Conservation (phyloP, 2,888 invertebrate species). For the Psylliodes chrysocephalus region DNA sequence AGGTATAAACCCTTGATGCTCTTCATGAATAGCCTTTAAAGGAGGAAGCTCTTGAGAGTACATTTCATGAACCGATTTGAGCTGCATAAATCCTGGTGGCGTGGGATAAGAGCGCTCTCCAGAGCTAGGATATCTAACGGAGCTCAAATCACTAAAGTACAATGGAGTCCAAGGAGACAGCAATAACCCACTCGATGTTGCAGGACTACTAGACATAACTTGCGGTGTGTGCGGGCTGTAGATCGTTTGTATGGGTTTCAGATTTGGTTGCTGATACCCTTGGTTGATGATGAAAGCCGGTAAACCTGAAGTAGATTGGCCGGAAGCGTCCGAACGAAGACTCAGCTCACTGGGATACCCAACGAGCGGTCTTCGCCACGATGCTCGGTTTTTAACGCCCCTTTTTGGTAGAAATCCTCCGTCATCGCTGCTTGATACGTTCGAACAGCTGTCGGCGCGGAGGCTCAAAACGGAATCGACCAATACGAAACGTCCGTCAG, state of each 20-base stretch:
- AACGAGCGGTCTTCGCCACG: conserved; percentile 74
- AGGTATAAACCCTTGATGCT: conserved; percentile 72
- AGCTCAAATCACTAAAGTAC: conserved; percentile 88
- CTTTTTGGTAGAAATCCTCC: conserved; percentile 82
- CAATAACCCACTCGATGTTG: conserved; percentile 69
- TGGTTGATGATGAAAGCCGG: conserved; percentile 51
- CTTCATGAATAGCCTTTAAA: conserved; percentile 77
- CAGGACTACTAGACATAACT: conserved; percentile 75
- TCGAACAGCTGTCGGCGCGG: conserved; percentile 68
- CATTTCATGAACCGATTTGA: conserved; percentile 73
- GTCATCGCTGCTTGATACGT: conserved; percentile 79
- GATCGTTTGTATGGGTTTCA: conserved; percentile 60
- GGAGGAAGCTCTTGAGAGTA: conserved; percentile 81
- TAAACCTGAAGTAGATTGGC: conserved; percentile 65
- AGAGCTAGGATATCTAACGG: conserved; percentile 83
- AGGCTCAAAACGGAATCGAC: conserved; percentile 67
- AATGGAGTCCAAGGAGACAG: conserved; percentile 77
- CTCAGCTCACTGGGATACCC: conserved; percentile 75
- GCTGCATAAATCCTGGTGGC: conserved; percentile 75
- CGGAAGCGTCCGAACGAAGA: conserved; percentile 69
- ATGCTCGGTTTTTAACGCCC: conserved; percentile 66
- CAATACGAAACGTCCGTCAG: conserved; percentile 80
- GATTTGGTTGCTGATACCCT: conserved; percentile 46
- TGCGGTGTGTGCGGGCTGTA: conserved; percentile 66
- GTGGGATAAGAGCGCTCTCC: conserved; percentile 78